These are phyloP conservation scores for Brachionus calyciflorus DNA, from an alignment of 1,140 invertebrate species.

Conservation along the genomic window DNA sequence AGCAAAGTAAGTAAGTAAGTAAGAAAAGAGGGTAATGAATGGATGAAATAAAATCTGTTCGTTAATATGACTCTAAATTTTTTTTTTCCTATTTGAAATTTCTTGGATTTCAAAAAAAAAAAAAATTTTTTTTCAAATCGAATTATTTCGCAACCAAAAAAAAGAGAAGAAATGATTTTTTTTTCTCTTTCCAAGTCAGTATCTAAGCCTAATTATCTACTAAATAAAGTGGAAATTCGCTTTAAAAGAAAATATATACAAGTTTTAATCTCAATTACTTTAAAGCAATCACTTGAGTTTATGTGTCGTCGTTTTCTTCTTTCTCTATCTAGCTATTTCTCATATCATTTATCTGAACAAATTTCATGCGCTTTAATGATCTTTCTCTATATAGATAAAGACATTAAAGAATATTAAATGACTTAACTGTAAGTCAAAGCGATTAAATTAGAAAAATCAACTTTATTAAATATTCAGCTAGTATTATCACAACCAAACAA, in stretches of 20 bases:
- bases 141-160: neutral
- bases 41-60: slow-evolving; percentile 40
- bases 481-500: slow-evolving; percentile 27
- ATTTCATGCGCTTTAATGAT: slow-evolving; percentile 16
- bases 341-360: slow-evolving; percentile 37
- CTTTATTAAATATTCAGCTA: neutral
- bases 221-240: neutral
- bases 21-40: neutral
- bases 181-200: neutral
- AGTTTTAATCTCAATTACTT: slow-evolving; percentile 23
- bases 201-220: slow-evolving; percentile 2
- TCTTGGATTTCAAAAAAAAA: slow-evolving; percentile 32
- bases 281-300: neutral
- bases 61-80: slow-evolving; percentile 4
- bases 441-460: slow-evolving; percentile 11
- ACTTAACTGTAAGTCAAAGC: slow-evolving; percentile 13
- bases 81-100: no score
- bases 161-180: neutral
- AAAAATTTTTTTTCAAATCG: no score
- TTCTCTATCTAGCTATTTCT: no score
- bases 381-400: slow-evolving; percentile 20
- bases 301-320: no score
- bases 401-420: no score
- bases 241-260: neutral
- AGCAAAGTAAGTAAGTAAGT: neutral